These are phyloP conservation scores for Ptyas mucosa DNA, from an alignment of 2,113 vertebrate species.

Conservation along the genomic window DNA sequence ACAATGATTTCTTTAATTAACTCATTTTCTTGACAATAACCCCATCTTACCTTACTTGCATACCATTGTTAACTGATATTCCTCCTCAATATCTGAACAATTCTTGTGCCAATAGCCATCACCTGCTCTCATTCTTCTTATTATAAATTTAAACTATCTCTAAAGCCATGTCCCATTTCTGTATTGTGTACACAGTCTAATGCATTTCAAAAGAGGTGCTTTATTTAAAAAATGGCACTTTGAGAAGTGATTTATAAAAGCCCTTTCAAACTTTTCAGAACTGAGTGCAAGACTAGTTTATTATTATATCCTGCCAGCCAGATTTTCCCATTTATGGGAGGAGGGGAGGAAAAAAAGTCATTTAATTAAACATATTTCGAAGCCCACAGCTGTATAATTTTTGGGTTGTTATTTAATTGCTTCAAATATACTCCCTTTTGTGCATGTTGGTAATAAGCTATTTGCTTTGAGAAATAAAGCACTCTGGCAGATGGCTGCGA, in stretches of 20 bases:
- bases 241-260: background rate
- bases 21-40: background rate
- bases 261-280: constrained; percentile 20
- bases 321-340: constrained; percentile 44
- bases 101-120: background rate
- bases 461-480: constrained; percentile 58
- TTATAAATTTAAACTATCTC: background rate
- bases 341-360: background rate
- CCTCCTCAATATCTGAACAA: background rate
- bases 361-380: constrained; percentile 58
- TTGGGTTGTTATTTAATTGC: constrained; percentile 52
- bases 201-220: background rate
- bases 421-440: constrained; percentile 45
- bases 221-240: background rate
- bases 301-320: constrained; percentile 24
- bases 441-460: constrained; percentile 44
- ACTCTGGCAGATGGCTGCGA: constrained; percentile 37
- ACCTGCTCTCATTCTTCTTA: background rate
- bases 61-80: background rate
- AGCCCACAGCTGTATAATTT: constrained; percentile 51
- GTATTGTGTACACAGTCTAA: too few relatives aligned
- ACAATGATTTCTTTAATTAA: background rate
- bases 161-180: background rate
- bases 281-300: background rate
- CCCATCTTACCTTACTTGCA: background rate